Evolutionary conservation across 2,888 invertebrate genomes (phyloP).

Genomic region (Pogonocherus hispidulus): DNA sequence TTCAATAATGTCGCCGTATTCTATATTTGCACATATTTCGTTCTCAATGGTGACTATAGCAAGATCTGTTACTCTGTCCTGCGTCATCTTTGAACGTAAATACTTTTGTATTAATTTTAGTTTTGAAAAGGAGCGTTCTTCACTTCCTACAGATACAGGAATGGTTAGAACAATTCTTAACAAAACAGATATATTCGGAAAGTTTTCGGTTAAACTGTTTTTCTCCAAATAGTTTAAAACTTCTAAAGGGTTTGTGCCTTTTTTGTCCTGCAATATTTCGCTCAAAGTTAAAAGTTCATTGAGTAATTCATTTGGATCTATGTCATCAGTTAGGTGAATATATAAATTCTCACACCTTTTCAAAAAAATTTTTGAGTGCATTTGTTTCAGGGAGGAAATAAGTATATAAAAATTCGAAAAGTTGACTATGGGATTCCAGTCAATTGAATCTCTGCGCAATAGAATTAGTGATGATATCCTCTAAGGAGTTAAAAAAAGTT

Average conservation of each 20-base stretch:
- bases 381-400: constrained; percentile 1
- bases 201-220: not conserved
- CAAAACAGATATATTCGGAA: not conserved
- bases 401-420: not conserved
- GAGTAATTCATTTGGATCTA: constrained; percentile 7
- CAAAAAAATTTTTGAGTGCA: constrained; percentile 7
- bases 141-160: not conserved
- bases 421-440: too few relatives aligned
- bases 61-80: not conserved
- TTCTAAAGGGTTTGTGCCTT: constrained; percentile 3
- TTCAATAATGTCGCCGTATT: too few relatives aligned
- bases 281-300: not conserved
- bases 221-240: constrained; percentile 10
- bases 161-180: constrained; percentile 3
- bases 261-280: not conserved
- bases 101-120: constrained; percentile 5
- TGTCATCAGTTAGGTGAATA: constrained; percentile 5
- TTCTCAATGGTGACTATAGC: constrained; percentile 6
- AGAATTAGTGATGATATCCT: too few relatives aligned
- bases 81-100: not conserved
- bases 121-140: not conserved
- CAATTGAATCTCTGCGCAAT: too few relatives aligned
- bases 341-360: constrained; percentile 4
- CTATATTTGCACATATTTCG: constrained; percentile 5
- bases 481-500: too few relatives aligned